Evolutionary conservation across 92 coral and sea anemone species (phyloP).

Genomic region (Blastomussa wellsi): DNA sequence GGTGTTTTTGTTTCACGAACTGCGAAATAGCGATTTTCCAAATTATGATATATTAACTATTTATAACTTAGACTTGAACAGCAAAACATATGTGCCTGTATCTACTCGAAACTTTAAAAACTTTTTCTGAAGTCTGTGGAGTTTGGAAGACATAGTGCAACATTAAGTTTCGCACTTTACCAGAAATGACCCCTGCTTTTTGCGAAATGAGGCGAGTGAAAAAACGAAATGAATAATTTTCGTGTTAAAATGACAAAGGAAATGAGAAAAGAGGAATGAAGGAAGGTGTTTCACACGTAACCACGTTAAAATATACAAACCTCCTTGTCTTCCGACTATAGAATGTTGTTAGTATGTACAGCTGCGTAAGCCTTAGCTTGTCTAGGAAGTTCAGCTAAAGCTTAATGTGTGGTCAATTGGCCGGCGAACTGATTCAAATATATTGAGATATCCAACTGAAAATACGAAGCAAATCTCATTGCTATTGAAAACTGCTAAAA

Average conservation of each 20-base stretch:
- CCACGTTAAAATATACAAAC: slow-evolving; percentile 11
- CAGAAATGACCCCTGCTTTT: neutral
- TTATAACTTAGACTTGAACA: neutral
- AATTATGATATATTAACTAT: neutral
- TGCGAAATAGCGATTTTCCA: neutral
- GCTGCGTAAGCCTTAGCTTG: neutral
- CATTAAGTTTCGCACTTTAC: neutral
- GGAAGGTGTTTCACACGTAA: neutral
- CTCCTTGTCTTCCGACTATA: slow-evolving; percentile 27
- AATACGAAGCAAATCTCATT: neutral
- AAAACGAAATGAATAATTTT: neutral
- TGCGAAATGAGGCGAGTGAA: neutral
- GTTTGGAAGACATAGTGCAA: neutral
- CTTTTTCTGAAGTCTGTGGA: neutral
- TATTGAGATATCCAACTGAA: neutral
- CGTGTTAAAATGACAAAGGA: slow-evolving; percentile 14
- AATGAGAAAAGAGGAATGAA: neutral
- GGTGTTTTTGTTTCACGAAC: neutral
- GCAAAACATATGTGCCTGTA: neutral
- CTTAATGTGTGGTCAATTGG: neutral
- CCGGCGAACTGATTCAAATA: neutral
- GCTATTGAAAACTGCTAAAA: neutral
- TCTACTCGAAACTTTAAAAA: neutral
- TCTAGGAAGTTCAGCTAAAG: neutral
- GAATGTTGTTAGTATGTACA: neutral